A percentile compares a stretch with the other conserved stretches of the same genome.
Conservation (phyloP, 2,888 invertebrate genomes). For the Smittia aterrima region DNA sequence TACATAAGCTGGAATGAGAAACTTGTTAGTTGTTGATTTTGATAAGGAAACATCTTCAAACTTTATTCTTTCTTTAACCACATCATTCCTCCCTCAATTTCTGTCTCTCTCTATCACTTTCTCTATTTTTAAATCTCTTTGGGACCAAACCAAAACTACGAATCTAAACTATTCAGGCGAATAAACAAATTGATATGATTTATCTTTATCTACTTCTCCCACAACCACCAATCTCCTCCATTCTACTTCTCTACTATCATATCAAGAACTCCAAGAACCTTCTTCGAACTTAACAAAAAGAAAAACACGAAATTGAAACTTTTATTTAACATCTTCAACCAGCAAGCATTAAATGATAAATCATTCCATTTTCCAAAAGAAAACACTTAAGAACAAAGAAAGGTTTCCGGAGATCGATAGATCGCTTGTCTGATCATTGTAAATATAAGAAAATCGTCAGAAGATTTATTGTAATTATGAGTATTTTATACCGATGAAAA, state of each 20-base stretch:
- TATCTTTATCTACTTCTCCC: too few relatives aligned
- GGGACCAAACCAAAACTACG: constrained; percentile 14
- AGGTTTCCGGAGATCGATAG: neutral
- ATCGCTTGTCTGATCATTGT: constrained; percentile 4
- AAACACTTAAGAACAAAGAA: neutral
- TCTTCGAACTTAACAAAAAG: neutral
- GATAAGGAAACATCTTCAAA: neutral
- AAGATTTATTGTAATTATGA: neutral
- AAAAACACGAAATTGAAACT: neutral
- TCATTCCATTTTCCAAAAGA: neutral
- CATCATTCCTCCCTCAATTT: neutral
- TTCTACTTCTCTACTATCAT: too few relatives aligned
- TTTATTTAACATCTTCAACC: neutral
- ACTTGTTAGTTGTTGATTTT: constrained; percentile 25
- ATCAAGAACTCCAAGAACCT: too few relatives aligned
- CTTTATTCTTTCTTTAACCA: neutral
- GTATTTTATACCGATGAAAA: constrained; percentile 27
- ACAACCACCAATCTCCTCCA: too few relatives aligned
- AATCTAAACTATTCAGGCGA: neutral
- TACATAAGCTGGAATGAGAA: constrained; percentile 18
- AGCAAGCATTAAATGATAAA: neutral
- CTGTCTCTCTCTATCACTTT: neutral
- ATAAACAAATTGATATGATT: too few relatives aligned
- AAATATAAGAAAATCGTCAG: constrained; percentile 5
- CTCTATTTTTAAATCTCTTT: constrained; percentile 1